Percentiles rank a stretch among this genome's conserved stretches.
These are phyloP conservation scores for Silvanus unidentatus DNA, from an alignment of 2,888 invertebrate species.

Conservation along the genomic window DNA sequence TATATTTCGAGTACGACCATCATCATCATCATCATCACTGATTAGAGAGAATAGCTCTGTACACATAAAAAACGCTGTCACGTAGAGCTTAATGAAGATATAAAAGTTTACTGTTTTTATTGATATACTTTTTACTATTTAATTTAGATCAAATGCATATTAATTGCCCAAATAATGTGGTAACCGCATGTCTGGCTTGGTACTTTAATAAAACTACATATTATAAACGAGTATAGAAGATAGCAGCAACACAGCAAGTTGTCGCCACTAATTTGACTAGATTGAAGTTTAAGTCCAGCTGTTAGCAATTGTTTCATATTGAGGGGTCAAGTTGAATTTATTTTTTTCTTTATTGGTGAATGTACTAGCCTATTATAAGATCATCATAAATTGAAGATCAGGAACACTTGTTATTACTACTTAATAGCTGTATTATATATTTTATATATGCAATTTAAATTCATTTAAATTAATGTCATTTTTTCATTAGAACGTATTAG, in stretches of 20 bases:
- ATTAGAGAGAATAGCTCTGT: no score
- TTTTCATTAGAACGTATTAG: no score
- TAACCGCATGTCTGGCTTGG: slow-evolving; percentile 15
- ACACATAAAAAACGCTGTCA: no score
- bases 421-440: no score
- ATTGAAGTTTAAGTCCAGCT: slow-evolving; percentile 33
- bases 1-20: no score
- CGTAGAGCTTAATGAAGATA: no score
- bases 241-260: slow-evolving; percentile 9
- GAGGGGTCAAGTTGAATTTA: slow-evolving; percentile 28
- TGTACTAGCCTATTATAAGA: background rate
- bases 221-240: slow-evolving; percentile 4
- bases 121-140: no score
- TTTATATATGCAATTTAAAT: no score
- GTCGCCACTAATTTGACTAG: slow-evolving; percentile 32
- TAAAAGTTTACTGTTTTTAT: no score
- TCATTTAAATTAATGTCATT: no score
- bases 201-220: slow-evolving; percentile 12
- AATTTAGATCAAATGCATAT: background rate
- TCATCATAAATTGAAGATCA: slow-evolving; percentile 5
- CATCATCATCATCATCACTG: no score
- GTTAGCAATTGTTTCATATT: slow-evolving; percentile 38
- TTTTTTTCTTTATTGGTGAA: slow-evolving; percentile 13
- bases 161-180: slow-evolving; percentile 11
- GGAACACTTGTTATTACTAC: no score